These are phyloP conservation scores for Clarias fuscus DNA, from an alignment of 2,797 vertebrate genomes.

Conservation along the genomic window DNA sequence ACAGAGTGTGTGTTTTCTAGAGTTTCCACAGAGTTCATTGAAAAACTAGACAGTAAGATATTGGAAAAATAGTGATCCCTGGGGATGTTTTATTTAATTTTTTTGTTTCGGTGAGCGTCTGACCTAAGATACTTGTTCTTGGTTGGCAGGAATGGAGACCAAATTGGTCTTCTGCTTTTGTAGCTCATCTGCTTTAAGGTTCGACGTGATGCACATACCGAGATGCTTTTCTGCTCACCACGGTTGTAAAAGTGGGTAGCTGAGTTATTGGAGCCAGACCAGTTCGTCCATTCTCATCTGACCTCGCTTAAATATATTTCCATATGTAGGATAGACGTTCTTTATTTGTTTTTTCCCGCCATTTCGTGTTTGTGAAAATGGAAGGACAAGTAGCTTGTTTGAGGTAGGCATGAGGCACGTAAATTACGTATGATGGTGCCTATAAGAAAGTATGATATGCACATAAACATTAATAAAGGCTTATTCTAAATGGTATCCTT, in stretches of 20 bases:
- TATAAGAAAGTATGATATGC: not conserved
- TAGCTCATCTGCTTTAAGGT: not conserved
- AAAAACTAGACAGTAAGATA: not conserved
- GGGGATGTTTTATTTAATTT: not conserved
- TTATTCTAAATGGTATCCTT: not conserved
- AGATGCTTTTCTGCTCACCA: not conserved
- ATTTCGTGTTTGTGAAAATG: not conserved
- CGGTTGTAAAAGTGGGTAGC: not conserved
- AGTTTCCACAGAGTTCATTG: not conserved
- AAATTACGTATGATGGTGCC: not conserved
- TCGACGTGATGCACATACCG: not conserved
- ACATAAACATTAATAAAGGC: not conserved
- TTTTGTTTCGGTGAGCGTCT: not conserved
- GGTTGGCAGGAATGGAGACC: not conserved
- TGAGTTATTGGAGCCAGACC: not conserved
- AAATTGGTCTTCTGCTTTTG: constrained; percentile 9
- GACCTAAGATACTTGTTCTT: not conserved
- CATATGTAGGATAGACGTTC: not conserved
- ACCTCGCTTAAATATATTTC: not conserved
- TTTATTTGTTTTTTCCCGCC: not conserved
- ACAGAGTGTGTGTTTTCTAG: not conserved
- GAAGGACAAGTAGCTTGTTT: not conserved
- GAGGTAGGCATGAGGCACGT: not conserved
- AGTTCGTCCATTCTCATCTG: not conserved
- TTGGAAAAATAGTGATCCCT: not conserved